These are phyloP conservation scores for Callaeas wilsoni DNA, from an alignment of 2,113 vertebrate genomes.

Conservation along the genomic window DNA sequence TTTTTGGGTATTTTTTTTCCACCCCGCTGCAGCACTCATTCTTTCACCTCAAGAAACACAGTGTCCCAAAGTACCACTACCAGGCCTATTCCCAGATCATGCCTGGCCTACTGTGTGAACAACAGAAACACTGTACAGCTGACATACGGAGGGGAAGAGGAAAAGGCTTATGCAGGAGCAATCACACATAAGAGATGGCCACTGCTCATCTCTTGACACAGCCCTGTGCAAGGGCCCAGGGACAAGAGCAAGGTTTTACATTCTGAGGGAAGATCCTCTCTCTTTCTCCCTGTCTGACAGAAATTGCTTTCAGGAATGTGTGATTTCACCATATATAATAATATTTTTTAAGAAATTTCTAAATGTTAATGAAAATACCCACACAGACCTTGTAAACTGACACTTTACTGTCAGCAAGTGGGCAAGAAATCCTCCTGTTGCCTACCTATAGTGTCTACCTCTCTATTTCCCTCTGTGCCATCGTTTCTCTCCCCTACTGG, in stretches of 20 bases:
- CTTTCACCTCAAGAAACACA: neutral
- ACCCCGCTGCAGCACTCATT: neutral
- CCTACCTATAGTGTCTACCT: neutral
- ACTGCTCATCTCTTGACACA: neutral
- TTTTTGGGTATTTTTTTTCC: neutral
- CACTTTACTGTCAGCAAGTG: neutral
- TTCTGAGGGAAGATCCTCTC: neutral
- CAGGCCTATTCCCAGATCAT: neutral
- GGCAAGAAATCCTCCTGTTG: neutral
- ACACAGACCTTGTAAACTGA: neutral
- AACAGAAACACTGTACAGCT: neutral
- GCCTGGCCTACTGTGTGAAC: neutral
- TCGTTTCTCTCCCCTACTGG: neutral
- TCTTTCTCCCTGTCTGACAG: neutral
- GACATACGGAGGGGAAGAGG: neutral
- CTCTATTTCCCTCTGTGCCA: neutral
- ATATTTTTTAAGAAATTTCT: neutral
- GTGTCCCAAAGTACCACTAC: neutral
- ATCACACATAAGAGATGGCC: rapidly evolving
- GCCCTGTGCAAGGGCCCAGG: neutral
- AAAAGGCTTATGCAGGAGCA: neutral
- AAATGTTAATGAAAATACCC: neutral
- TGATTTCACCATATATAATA: neutral
- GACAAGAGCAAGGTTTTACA: neutral
- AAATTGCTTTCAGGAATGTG: neutral